phyloP scores from a whole-genome alignment of 2,113 vertebrate species.

The Propithecus coquereli region DNA sequence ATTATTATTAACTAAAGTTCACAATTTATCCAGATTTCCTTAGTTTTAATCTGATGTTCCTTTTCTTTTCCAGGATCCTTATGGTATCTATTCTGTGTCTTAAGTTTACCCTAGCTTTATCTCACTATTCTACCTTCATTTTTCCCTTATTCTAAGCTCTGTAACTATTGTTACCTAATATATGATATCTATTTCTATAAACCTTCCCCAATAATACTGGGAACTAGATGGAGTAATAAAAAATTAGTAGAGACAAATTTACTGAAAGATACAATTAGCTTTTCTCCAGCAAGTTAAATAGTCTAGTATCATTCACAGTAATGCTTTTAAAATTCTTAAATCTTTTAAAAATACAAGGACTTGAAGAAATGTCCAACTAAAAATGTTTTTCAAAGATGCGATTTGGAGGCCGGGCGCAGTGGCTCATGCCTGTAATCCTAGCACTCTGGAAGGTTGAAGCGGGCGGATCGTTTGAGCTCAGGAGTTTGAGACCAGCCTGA shows the following conservation, averaged over 20 bases:
- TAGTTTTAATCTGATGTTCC: neutral
- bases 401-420: neutral
- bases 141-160: neutral
- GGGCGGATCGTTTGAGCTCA: no score
- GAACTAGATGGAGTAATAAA: constrained; percentile 2
- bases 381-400: neutral
- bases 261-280: neutral
- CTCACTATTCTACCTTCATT: neutral
- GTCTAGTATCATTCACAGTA: neutral
- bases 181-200: neutral
- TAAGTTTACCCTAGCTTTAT: constrained; percentile 30
- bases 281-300: neutral
- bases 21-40: neutral
- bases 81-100: neutral
- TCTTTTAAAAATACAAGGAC: neutral
- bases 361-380: neutral
- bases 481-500: no score
- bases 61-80: neutral
- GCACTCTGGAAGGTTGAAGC: no score
- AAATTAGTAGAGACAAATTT: neutral
- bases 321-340: neutral
- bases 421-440: no score
- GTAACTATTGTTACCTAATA: neutral
- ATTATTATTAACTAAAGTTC: constrained; percentile 11
- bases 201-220: neutral